Base-by-base conservation (phyloP, 2,888 invertebrate species). In the Dromius quadrimaculatus region DNA sequence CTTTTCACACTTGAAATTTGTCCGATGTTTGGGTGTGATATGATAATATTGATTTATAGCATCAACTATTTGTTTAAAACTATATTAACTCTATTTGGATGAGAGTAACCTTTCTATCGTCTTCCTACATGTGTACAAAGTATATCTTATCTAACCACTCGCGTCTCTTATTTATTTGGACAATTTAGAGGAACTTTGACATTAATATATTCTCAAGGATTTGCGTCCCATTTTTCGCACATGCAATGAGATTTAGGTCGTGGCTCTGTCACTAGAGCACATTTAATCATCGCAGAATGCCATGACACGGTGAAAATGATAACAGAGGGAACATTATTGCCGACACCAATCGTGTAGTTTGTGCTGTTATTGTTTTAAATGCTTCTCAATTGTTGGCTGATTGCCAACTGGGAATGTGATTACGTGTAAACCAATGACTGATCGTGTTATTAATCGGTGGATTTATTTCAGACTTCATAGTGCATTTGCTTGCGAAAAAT, bases 181-280 rank as follows among this genome's bases (percentile, higher is more conserved):
- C n/a, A n/a, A n/a, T n/a, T n/a, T n/a, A n/a, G n/a, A n/a, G n/a
- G n/a, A n/a, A n/a, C n/a, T n/a, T 64, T 64, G 64, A 64, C 64
- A 64, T 64, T 64, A 64, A 64, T 64, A 50, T 64, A 64, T 64
- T 64, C 64, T 50, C 47, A 64, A 64, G 64, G 64, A 64, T 64
- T 64, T 64, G 64, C 50, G 64, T 64, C 22, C 50, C 41, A 47
- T 50, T 47, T 64, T 64, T 38, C 47, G 34, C 36, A 50, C 47
- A 19, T 64, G 64, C 64, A 64, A 64, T 64, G 64, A 64, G 50
- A 64, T 64, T 19, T 64, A 64, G 64, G 64, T 64, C 64, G 64
- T 22, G 34, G 20, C 19, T 13, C 50, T 64, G 64, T 64, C 64
- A 64, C 17, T 22, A 36, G 20, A 9, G 34, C 36, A 20, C 11